phyloP scores from a whole-genome alignment of 2,797 vertebrate species.

The Chiloscyllium punctatum region DNA sequence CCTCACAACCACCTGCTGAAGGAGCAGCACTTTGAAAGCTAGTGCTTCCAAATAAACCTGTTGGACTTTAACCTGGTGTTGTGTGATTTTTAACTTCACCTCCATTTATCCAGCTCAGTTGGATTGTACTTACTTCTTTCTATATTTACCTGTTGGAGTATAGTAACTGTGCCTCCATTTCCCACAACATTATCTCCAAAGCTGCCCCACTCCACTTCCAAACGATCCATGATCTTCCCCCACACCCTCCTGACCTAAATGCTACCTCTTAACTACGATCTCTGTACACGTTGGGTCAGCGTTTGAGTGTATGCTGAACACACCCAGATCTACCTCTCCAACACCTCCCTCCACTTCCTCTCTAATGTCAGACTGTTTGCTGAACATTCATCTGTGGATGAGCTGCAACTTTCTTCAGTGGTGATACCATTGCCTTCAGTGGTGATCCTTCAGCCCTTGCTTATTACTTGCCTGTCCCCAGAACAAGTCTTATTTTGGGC shows the following conservation, averaged over 20 bases:
- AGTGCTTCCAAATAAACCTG: too few relatives aligned
- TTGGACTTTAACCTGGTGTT: too few relatives aligned
- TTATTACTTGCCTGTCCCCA: background rate
- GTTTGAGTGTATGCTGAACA: background rate
- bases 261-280: background rate
- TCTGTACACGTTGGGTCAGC: background rate
- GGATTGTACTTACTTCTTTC: background rate
- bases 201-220: background rate
- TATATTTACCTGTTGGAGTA: background rate
- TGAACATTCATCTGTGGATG: background rate
- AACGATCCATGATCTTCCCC: background rate
- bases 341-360: background rate
- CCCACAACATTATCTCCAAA: background rate
- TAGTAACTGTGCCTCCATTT: background rate
- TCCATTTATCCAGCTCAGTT: background rate
- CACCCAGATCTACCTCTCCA: background rate
- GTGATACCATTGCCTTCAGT: background rate
- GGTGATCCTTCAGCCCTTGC: background rate
- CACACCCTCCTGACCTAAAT: background rate
- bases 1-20: too few relatives aligned
- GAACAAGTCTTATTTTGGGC: background rate
- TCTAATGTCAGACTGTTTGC: background rate
- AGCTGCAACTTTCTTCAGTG: background rate
- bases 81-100: background rate
- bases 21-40: too few relatives aligned